Conservation (phyloP, 1,140 invertebrate species). For the Macrosteles quadrilineatus region DNA sequence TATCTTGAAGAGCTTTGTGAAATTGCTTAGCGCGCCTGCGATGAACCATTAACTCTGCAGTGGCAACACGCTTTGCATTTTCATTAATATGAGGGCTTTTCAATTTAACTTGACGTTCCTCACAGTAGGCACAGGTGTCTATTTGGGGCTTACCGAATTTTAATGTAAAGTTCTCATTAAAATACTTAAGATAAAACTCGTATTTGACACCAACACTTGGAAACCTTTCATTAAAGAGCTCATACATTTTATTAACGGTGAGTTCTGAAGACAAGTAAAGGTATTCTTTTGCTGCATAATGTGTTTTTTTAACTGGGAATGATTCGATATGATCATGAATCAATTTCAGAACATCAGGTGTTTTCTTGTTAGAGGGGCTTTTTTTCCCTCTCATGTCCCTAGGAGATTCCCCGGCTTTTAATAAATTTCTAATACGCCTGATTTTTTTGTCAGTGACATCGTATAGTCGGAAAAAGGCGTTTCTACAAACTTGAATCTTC, state of each 20-base stretch:
- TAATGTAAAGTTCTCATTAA: no score
- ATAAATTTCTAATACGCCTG: constrained; percentile 14
- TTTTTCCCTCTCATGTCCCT: constrained; percentile 33
- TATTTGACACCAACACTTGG: no score
- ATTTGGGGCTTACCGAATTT: no score
- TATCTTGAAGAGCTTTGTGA: no score
- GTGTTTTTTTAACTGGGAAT: constrained; percentile 32
- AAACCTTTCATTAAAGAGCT: constrained; percentile 42
- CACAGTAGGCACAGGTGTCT: no score
- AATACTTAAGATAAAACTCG: no score
- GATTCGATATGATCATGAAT: constrained; percentile 31
- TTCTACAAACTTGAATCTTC: constrained; percentile 18
- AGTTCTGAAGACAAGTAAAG: constrained; percentile 44
- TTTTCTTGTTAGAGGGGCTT: constrained; percentile 25
- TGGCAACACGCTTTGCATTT: no score
- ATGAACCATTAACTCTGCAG: no score
- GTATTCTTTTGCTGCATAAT: constrained; percentile 37
- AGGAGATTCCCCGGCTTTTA: constrained; percentile 10
- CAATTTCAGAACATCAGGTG: constrained; percentile 13
- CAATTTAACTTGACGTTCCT: no score
- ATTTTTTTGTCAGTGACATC: constrained; percentile 17
- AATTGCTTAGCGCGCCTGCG: no score
- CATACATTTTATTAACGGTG: constrained; percentile 46
- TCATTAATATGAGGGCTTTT: no score
- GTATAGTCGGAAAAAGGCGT: constrained; percentile 29